Conservation (phyloP, 1,140 invertebrate species). For the Microvelia longipes region DNA sequence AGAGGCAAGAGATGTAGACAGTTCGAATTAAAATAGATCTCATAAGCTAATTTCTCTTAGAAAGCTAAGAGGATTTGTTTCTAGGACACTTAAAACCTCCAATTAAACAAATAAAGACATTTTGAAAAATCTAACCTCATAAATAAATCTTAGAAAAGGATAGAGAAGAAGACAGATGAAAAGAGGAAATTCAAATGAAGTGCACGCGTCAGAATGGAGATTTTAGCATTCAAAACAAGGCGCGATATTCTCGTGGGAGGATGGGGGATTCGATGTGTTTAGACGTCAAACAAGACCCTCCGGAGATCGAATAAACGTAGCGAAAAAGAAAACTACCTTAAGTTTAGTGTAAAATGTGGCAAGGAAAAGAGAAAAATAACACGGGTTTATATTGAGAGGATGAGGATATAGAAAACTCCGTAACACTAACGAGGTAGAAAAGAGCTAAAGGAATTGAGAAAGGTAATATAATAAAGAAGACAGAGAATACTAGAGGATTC, state of each 20-base stretch:
- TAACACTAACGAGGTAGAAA: background rate
- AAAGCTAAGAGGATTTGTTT: too few relatives aligned
- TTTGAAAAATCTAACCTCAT: too few relatives aligned
- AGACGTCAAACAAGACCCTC: conserved; percentile 8
- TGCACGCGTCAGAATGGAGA: conserved; percentile 4
- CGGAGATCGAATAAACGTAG: background rate
- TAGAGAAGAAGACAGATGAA: background rate
- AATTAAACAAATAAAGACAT: too few relatives aligned
- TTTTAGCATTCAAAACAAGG: conserved; percentile 13
- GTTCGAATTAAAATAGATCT: too few relatives aligned
- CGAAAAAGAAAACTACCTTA: background rate
- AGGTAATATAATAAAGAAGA: background rate
- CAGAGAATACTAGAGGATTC: background rate
- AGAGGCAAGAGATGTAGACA: too few relatives aligned
- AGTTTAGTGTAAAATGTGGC: too few relatives aligned
- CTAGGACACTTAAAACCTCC: too few relatives aligned
- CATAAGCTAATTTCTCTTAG: too few relatives aligned
- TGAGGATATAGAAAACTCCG: background rate
- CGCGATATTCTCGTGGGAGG: background rate
- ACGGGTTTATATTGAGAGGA: too few relatives aligned
- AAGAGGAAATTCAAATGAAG: conserved; percentile 12
- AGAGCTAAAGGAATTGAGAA: too few relatives aligned
- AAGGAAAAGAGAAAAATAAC: too few relatives aligned
- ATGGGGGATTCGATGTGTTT: conserved; percentile 14
- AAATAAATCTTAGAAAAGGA: background rate